Evolutionary conservation across 2,888 invertebrate genomes (phyloP), one percentile per base, ranked within the genome.

Genomic region (Drosophila mettleri): DNA sequence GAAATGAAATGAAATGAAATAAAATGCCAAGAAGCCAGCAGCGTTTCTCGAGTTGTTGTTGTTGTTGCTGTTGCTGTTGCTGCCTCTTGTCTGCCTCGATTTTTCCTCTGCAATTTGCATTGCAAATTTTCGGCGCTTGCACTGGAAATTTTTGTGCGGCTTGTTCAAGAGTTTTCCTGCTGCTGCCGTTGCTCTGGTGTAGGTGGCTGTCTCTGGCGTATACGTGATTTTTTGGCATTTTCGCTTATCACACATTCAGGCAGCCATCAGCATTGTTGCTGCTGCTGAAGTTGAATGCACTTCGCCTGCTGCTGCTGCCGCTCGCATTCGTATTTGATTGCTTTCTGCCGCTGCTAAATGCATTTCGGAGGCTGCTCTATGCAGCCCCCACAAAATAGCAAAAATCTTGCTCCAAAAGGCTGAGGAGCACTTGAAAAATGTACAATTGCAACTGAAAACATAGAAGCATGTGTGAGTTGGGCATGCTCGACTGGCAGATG

Each of bases 101-200:
- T 53, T 78, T 78, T 66, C 52, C 55, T 67, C 24, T 20, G 34
- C 69, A 66, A 89, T 85, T 85, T 85, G 84, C 88, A 89, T 64
- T 85, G 86, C 89, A 89, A 85, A 85, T 89, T 82, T 88, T 88
- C 65, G 84, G 80, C 83, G 71, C 70, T 82, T 65, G 64, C 78
- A 63, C 80, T 72, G 71, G 69, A 87, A 89, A 87, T 88, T 43
- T 43, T 24, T 76, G 77, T 80, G 65, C 55, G 69, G 74, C 48
- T 54, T 69, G 9, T 33, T 58, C 39, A 16, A 48, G 48, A 49
- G 33, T 55, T 52, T 45, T 38, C 34, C 31, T 54, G 22, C 16
- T 51, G 31, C 39, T 49, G n/a, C 14, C 34, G 33, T 14, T 55
- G 41, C 43, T 29, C 9, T 41, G 49, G 75, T 74, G 69, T 69